Percentiles rank a stretch among this genome's conserved stretches.
These are phyloP conservation scores for Hyaena hyaena DNA, from an alignment of 2,113 vertebrate species.

Conservation along the genomic window DNA sequence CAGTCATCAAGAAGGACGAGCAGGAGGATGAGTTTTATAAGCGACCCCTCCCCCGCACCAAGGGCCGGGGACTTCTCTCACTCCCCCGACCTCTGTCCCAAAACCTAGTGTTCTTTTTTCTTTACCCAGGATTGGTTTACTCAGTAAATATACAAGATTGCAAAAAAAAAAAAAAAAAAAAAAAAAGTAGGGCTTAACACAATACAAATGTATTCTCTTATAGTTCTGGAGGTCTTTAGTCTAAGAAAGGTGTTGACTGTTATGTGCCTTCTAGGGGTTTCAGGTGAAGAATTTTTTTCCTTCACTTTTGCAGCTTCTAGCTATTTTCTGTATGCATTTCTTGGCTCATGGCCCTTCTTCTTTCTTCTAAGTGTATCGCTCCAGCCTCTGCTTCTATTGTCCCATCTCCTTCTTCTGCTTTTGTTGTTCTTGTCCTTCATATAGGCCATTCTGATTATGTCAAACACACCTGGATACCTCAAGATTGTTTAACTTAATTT, in stretches of 20 bases:
- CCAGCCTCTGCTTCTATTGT: neutral
- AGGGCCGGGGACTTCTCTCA: neutral
- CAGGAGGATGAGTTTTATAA: constrained; percentile 98
- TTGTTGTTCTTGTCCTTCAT: neutral
- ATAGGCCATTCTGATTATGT: neutral
- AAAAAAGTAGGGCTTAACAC: neutral
- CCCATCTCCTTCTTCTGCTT: neutral
- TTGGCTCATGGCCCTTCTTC: neutral
- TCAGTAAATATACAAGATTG: constrained; percentile 73
- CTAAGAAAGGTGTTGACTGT: neutral
- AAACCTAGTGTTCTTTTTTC: constrained; percentile 52
- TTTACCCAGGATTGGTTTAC: constrained; percentile 55
- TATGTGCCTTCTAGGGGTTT: neutral
- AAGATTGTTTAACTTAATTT: neutral
- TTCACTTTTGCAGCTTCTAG: neutral
- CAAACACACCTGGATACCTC: neutral
- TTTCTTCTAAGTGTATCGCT: neutral
- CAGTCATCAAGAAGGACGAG: constrained; percentile 96
- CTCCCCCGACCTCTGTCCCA: neutral
- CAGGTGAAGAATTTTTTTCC: neutral
- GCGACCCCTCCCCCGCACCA: constrained; percentile 78
- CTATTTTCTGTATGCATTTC: neutral
- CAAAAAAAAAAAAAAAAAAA: neutral
- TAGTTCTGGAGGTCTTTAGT: neutral
- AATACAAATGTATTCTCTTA: neutral